Conservation (phyloP, 2,888 invertebrate species). For the Mimas tiliae region DNA sequence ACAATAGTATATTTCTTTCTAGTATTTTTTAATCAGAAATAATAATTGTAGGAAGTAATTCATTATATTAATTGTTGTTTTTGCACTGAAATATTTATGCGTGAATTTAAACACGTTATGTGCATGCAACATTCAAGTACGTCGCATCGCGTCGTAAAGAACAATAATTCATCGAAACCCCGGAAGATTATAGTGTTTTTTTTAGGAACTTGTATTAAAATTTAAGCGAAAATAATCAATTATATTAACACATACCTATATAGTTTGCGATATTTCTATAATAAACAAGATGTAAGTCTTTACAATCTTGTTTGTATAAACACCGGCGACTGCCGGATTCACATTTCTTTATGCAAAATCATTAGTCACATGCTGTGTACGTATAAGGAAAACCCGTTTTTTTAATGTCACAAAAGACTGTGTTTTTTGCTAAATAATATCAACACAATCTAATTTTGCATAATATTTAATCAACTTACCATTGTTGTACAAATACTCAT, state of each 20-base stretch:
- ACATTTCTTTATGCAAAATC: background rate
- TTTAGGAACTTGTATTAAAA: background rate
- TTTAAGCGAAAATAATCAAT: background rate
- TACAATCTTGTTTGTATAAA: no score
- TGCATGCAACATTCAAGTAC: conserved; percentile 4
- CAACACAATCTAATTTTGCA: no score
- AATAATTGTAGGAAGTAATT: background rate
- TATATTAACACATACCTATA: background rate
- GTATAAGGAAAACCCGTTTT: conserved; percentile 7
- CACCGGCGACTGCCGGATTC: no score
- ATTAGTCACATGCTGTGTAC: background rate
- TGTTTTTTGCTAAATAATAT: background rate
- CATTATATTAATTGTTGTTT: background rate
- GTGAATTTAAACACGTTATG: conserved; percentile 5
- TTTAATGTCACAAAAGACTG: background rate
- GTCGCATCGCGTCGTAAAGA: background rate
- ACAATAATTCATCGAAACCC: background rate
- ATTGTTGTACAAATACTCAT: background rate
- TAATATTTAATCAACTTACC: no score
- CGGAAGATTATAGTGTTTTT: background rate
- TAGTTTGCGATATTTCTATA: background rate
- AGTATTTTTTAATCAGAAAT: background rate
- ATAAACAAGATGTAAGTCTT: background rate
- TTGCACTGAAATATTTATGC: background rate
- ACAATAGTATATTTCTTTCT: background rate